These are phyloP conservation scores for Anas platyrhynchos DNA, from an alignment of 2,113 vertebrate species.

Conservation along the genomic window DNA sequence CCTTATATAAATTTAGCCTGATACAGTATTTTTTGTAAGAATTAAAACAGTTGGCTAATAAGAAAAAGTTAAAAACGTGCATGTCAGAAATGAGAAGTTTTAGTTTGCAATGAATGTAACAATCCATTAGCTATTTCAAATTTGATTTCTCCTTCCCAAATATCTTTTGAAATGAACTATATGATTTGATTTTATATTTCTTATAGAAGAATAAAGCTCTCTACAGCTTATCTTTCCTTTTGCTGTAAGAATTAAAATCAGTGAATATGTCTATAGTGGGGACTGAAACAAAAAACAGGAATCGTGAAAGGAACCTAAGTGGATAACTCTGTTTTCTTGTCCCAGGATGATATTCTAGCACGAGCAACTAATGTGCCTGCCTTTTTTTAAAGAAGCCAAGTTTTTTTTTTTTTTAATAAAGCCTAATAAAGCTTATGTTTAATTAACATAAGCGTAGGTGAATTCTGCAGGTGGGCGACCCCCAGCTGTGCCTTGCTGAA, in stretches of 20 bases:
- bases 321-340: neutral
- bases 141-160: neutral
- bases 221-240: neutral
- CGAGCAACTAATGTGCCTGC: neutral
- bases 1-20: neutral
- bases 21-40: neutral
- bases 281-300: neutral
- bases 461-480: neutral
- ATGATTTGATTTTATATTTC: rapidly evolving
- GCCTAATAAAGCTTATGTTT: neutral
- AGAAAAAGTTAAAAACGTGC: neutral
- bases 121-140: neutral
- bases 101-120: neutral
- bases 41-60: neutral
- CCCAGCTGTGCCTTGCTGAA: neutral
- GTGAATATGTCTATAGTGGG: rapidly evolving
- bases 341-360: neutral
- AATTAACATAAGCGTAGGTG: neutral
- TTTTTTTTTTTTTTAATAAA: neutral
- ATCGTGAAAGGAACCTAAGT: neutral
- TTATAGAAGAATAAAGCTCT: neutral
- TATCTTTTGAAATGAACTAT: neutral
- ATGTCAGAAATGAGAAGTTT: neutral
- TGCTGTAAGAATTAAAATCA: neutral
- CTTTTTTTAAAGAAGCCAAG: neutral